Evolutionary conservation across 2,888 invertebrate genomes (phyloP).

Genomic region (Nemapogon koenigi): DNA sequence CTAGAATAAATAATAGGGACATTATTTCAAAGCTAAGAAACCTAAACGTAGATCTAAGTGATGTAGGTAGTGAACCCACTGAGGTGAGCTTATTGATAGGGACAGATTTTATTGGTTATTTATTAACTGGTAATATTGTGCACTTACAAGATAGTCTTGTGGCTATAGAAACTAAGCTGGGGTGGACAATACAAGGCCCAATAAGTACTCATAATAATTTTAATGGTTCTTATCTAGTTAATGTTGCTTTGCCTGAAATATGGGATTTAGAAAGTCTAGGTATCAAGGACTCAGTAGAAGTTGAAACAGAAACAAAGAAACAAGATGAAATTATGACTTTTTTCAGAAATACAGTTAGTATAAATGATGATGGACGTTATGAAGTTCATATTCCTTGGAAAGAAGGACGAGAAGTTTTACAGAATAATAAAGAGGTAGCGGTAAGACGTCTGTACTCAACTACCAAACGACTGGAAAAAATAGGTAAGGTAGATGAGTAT

Average conservation of each 20-base stretch:
- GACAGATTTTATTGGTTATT: neutral
- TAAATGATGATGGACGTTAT: neutral
- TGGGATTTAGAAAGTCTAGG: neutral
- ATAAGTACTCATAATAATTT: neutral
- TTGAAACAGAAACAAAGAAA: neutral
- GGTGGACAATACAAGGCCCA: neutral
- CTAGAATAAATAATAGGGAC: too few species aligned
- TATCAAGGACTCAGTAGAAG: neutral
- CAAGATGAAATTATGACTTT: neutral
- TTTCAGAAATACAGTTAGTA: neutral
- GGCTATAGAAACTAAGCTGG: neutral
- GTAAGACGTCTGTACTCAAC: neutral
- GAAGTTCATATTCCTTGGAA: neutral
- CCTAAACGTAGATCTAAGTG: too few species aligned
- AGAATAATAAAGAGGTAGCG: neutral
- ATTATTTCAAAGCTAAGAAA: too few species aligned
- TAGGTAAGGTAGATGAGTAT: neutral
- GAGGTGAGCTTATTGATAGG: too few species aligned
- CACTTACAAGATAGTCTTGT: neutral
- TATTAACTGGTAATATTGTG: neutral
- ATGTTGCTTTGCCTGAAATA: neutral
- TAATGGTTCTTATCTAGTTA: neutral
- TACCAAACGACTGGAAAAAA: neutral
- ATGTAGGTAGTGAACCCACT: too few species aligned
- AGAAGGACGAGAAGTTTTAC: neutral